A percentile compares a stretch with the other conserved stretches of the same genome.
Evolutionary conservation across 2,113 vertebrate genomes (phyloP).

Genomic region (Rhinoptilus africanus): DNA sequence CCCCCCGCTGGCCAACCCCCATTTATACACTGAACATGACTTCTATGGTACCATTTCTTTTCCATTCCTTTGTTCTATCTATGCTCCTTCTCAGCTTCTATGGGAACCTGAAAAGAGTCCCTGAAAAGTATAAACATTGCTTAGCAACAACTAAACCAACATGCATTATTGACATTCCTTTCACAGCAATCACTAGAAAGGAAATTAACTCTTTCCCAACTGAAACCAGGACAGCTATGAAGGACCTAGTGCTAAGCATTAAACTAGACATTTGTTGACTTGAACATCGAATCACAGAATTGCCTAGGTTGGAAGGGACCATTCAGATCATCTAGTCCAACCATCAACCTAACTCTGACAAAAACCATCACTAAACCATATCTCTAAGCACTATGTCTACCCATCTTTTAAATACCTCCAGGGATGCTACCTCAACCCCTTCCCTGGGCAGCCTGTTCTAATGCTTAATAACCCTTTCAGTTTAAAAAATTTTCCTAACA

Average conservation of each 20-base stretch:
- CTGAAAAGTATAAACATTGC: background rate
- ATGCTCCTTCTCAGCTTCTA: background rate
- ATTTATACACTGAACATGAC: background rate
- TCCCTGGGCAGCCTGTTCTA: too few species aligned
- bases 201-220: background rate
- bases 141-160: background rate
- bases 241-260: background rate
- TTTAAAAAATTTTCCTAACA: too few species aligned
- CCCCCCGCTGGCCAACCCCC: background rate
- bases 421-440: too few species aligned
- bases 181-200: background rate
- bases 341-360: too few species aligned
- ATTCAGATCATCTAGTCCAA: too few species aligned
- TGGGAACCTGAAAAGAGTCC: background rate
- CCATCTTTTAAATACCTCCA: too few species aligned
- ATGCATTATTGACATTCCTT: background rate
- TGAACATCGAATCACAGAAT: background rate
- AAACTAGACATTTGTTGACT: background rate
- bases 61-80: background rate
- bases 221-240: background rate
- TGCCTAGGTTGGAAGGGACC: too few species aligned
- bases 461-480: too few species aligned
- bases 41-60: background rate
- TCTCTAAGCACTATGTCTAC: too few species aligned
- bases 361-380: too few species aligned